These are phyloP conservation scores for Muraenolepis orangiensis DNA, from an alignment of 2,797 vertebrate genomes.

Conservation along the genomic window DNA sequence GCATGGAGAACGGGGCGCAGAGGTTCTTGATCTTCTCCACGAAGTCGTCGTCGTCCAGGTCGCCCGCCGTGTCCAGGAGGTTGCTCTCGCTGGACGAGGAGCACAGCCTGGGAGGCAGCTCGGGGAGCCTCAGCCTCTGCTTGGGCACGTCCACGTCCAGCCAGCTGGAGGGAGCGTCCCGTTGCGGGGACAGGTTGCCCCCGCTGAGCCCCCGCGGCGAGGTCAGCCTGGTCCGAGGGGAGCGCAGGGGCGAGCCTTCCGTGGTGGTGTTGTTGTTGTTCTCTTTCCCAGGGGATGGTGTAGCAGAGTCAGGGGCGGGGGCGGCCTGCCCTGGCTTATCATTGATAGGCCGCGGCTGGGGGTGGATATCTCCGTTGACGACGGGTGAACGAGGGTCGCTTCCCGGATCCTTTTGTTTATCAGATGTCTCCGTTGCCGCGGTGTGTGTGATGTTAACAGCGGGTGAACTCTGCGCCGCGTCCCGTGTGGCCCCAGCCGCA, in stretches of 20 bases:
- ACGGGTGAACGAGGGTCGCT: constrained; percentile 24
- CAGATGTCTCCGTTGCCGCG: constrained; percentile 14
- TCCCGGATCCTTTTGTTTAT: constrained; percentile 15
- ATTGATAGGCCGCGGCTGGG: constrained; percentile 2
- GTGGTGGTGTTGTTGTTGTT: no score
- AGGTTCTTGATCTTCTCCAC: constrained; percentile 86
- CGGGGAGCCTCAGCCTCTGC: constrained; percentile 46
- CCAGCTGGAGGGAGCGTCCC: constrained; percentile 70
- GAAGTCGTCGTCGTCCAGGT: constrained; percentile 85
- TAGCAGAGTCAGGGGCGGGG: constrained; percentile 22
- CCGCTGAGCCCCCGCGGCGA: constrained; percentile 31
- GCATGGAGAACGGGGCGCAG: constrained; percentile 78
- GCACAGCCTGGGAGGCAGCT: constrained; percentile 54
- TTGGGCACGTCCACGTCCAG: constrained; percentile 71
- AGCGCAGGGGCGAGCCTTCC: constrained; percentile 36
- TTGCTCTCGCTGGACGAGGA: constrained; percentile 75
- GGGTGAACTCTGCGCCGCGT: constrained; percentile 5
- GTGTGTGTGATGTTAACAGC: constrained; percentile 4
- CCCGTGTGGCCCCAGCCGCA: constrained; percentile 15
- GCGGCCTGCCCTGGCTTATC: constrained; percentile 16
- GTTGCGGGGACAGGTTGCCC: constrained; percentile 29
- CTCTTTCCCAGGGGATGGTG: constrained; percentile 27
- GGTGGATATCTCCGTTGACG: constrained; percentile 33
- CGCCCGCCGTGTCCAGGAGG: constrained; percentile 77
- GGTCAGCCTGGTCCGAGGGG: constrained; percentile 47